Base-by-base conservation (phyloP, 2,113 vertebrate species). In the Pholis gunnellus region DNA sequence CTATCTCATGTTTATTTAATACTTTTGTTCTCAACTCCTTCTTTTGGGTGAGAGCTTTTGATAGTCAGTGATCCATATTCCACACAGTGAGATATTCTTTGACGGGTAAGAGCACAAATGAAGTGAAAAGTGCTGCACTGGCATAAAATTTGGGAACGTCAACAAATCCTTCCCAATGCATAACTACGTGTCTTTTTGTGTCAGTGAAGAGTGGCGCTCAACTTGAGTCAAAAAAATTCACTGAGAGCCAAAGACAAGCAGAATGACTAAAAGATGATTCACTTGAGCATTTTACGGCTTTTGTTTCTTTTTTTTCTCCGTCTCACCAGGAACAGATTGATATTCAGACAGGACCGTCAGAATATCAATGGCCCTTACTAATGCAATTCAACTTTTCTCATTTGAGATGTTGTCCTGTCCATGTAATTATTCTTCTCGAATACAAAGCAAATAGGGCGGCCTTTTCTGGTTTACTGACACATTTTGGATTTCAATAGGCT, bases 1-100 rank as follows among this genome's bases (percentile, higher is more conserved):
- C 79, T 77, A 61, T 71, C 77, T 90, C 88, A 89, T 89, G 89
- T 93, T 91, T 91, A 87, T 92, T 93, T 82, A 60, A 91, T 83
- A 36, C 69, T 78, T 68, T 76, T 78, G 17, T 65, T 85, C 60
- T 66, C 34, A 73, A 79, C 78, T 54, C 59, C 17, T 63, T 78
- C 61, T 87, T 92, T 83, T 87, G 78, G 67, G 34, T 48, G 64
- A 76, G 52, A 68, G 86, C 76, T 87, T 92, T 83, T 84, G 74
- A 85, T 76, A 83, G 76, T 82, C 84, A 83, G 81, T 82, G 86
- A 92, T 90, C 84, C 89, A 80, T 88, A 68, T 81, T 87, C 25
- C 66, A 71, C 48, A 65, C 81, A 80, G 54, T 70, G 66, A 90
- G 82, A 83, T 80, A 87, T 92, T 89, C 48, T 80, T 67, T 84